These are phyloP conservation scores for Myotis davidii DNA, from an alignment of 2,113 vertebrate species.

Conservation along the genomic window DNA sequence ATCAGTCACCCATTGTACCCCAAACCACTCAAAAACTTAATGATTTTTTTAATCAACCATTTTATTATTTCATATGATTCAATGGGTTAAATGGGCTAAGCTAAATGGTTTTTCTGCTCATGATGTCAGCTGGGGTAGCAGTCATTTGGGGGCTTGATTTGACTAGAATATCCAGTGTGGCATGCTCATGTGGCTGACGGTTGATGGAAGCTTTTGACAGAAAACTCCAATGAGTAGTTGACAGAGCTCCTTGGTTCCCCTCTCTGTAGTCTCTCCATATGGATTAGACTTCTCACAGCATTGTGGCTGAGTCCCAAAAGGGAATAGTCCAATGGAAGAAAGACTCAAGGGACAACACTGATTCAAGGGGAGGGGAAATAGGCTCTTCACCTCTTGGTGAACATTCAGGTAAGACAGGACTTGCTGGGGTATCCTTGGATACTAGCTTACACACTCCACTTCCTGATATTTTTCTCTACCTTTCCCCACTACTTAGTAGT, in stretches of 20 bases:
- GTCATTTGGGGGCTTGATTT: neutral
- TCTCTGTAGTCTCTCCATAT: neutral
- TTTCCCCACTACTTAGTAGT: neutral
- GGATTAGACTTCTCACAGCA: neutral
- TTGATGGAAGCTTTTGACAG: neutral
- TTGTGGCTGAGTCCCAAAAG: slow-evolving; percentile 21
- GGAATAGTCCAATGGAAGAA: neutral
- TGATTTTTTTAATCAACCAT: neutral
- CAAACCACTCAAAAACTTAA: neutral
- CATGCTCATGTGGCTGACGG: neutral
- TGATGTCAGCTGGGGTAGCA: neutral
- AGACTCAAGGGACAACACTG: neutral
- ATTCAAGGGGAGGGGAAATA: neutral
- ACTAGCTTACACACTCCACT: neutral
- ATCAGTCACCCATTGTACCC: neutral
- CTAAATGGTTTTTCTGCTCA: neutral
- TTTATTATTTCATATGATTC: neutral
- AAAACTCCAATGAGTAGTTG: neutral
- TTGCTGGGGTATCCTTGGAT: neutral
- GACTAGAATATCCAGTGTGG: neutral
- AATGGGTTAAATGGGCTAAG: neutral
- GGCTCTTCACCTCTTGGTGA: neutral
- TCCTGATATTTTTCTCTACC: neutral
- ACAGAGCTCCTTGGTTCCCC: neutral
- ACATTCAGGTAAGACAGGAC: neutral